A percentile compares a stretch with the other conserved stretches of the same genome.
Evolutionary conservation across 2,113 vertebrate genomes (phyloP).

Genomic region (Colossoma macropomum): DNA sequence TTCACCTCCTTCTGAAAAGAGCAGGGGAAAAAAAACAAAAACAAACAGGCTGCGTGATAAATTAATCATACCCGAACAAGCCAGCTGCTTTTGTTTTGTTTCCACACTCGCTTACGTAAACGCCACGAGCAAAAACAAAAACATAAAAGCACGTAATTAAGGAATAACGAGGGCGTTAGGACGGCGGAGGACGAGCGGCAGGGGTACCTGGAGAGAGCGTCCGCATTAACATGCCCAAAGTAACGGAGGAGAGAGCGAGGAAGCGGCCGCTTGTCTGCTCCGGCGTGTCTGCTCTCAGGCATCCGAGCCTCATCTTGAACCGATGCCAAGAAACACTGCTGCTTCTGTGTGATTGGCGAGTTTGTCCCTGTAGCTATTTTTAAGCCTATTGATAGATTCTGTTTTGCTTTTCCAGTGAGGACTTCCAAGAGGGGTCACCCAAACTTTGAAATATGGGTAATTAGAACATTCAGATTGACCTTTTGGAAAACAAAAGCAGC

Average conservation of each 20-base stretch:
- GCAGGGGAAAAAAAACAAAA: neutral
- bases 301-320: slow-evolving; percentile 74
- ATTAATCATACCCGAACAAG: slow-evolving; percentile 66
- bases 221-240: slow-evolving; percentile 75
- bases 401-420: neutral
- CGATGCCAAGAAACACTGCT: slow-evolving; percentile 70
- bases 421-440: neutral
- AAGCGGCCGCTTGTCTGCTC: slow-evolving; percentile 68
- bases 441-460: too few relatives aligned
- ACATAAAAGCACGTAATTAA: neutral
- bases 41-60: slow-evolving; percentile 75
- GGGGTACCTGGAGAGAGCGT: slow-evolving; percentile 76
- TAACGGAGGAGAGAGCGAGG: slow-evolving; percentile 71
- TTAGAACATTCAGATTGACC: too few relatives aligned
- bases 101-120: slow-evolving; percentile 17
- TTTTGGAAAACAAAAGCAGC: neutral
- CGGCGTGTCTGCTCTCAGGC: slow-evolving; percentile 71
- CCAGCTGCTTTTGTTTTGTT: slow-evolving; percentile 54
- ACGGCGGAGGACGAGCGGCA: slow-evolving; percentile 43
- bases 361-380: slow-evolving; percentile 7
- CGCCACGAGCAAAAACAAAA: slow-evolving; percentile 35
- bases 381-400: neutral
- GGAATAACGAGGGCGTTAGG: slow-evolving; percentile 10
- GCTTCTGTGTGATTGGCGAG: slow-evolving; percentile 3
- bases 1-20: slow-evolving; percentile 46